Evolutionary conservation across 2,113 vertebrate species (phyloP), one percentile per base, ranked within the genome.

Genomic region (Ammodytes marinus): DNA sequence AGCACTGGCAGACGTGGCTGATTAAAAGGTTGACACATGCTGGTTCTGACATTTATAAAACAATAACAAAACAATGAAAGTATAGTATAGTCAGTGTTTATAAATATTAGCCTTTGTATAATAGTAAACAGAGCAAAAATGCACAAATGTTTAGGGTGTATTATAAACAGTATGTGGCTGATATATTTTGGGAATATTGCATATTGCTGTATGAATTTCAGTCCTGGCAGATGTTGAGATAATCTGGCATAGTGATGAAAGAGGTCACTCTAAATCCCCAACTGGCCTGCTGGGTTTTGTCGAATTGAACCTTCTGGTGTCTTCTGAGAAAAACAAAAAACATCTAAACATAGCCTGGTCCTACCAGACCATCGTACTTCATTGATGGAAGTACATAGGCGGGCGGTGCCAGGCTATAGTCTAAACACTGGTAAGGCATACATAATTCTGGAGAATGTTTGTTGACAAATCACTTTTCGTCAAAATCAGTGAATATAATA

Each of bases 221-320:
- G 37, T 77, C 63, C 52, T 17, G 3, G 4, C 77, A 77, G 74
- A 84, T 73, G 78, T 79, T 6, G 50, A 66, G 73, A 90, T 90
- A 85, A 90, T 85, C 68, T 14, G 0, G 42, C 66, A 46, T n/a
- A 47, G 53, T 74, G 64, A 66, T 79, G 47, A 87, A 87, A 86
- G 52, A 54, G 71, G 74, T 81, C 77, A 19, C 14, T 73, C 49
- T 76, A 76, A 88, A 91, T 90, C 89, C 79, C 66, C 65, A 50
- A 79, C 71, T 86, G 79, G 50, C 52, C 46, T 45, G 45, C 42
- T 15, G 37, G 10, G 82, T 61, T 77, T 60, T 57, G 46, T 54
- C 73, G 75, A 39, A 87, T 50, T 69, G 2, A 67, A 77, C 19
- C 80, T 14, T 82, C 84, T 75, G 77, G 57, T 47, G 13, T 10